Base-by-base conservation (phyloP, 1,140 invertebrate genomes). In the Drosophila subobscura region DNA sequence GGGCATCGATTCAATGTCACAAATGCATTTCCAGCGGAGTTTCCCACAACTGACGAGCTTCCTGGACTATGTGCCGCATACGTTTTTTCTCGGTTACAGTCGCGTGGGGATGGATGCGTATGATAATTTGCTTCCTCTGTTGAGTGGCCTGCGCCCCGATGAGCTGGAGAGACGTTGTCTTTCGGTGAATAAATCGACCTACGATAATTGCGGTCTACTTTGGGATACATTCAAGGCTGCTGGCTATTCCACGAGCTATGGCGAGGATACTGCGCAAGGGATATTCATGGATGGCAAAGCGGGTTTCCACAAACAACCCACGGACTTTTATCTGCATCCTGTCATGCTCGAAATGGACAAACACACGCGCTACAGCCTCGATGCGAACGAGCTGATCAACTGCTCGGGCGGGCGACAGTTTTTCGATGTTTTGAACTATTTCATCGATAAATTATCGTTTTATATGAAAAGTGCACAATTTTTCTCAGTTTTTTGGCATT, bases 1-100 rank as follows among this genome's bases (percentile, higher is more conserved):
- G 5, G 97, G 97, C 0, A 93, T 98, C 8, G 97, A 98, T 89
- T 95, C 96, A 0, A 93, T 97, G 0, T 98, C 97, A 0, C 93
- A 96, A 23, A 92, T 97, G 65, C 97, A 97, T 92, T 95, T 97
- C 57, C 93, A 95, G 51, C 93, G 97, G 41, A 94, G 95, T 51
- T 95, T 97, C 94, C 95, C 95, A 0, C 93, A 93, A 75, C 95
- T 96, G 0, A 85, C 93, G 3, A 77, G 91, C 2, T 94, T 93
- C 72, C 91, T 97, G 3, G 23, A 61, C n/a, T 92, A 92, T 1
- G 89, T 95, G 22, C 93, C 92, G 0, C 94, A 94, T 5, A 93
- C 95, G 4, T 94, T 95, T 89, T 92, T 97, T 63, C 76, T 94
- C 16, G 96, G 96, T 6, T 97, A 96, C 85, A 96, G 95, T 70